Conservation (phyloP, 2,888 invertebrate genomes). For the Lypha dubia region DNA sequence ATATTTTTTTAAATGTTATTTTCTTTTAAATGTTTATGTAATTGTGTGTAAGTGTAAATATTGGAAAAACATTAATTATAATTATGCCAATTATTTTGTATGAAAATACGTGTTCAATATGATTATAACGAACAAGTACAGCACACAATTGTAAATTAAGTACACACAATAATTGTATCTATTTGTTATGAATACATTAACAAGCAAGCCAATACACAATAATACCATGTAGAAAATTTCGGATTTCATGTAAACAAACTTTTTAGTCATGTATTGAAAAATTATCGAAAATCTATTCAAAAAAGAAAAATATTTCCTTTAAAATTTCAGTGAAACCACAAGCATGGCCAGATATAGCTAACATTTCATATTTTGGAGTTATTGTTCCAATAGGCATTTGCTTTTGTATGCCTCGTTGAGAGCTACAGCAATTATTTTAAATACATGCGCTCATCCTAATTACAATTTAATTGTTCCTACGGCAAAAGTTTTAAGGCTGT, state of each 20-base stretch:
- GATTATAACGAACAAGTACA: slow-evolving; percentile 33
- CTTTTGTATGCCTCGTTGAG: background rate
- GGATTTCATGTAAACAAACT: background rate
- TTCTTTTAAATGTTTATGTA: slow-evolving; percentile 52
- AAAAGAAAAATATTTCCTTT: too few relatives aligned
- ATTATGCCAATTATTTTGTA: slow-evolving; percentile 68
- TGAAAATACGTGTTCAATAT: slow-evolving; percentile 38
- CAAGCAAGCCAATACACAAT: background rate
- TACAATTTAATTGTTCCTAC: background rate
- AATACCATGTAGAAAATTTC: slow-evolving; percentile 8
- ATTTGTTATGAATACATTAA: background rate
- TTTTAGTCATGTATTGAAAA: background rate
- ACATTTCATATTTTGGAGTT: background rate
- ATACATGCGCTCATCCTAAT: background rate
- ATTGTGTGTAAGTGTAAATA: slow-evolving; percentile 57
- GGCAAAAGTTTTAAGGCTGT: background rate
- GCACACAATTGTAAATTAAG: background rate
- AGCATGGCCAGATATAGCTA: too few relatives aligned
- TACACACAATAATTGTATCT: background rate
- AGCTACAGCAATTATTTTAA: slow-evolving; percentile 2
- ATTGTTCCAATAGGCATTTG: too few relatives aligned
- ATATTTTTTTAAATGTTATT: slow-evolving; percentile 39
- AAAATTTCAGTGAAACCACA: too few relatives aligned
- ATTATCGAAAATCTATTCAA: too few relatives aligned
- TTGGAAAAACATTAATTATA: slow-evolving; percentile 65